These are phyloP conservation scores for Bettongia penicillata DNA, from an alignment of 2,113 vertebrate species.

Conservation along the genomic window DNA sequence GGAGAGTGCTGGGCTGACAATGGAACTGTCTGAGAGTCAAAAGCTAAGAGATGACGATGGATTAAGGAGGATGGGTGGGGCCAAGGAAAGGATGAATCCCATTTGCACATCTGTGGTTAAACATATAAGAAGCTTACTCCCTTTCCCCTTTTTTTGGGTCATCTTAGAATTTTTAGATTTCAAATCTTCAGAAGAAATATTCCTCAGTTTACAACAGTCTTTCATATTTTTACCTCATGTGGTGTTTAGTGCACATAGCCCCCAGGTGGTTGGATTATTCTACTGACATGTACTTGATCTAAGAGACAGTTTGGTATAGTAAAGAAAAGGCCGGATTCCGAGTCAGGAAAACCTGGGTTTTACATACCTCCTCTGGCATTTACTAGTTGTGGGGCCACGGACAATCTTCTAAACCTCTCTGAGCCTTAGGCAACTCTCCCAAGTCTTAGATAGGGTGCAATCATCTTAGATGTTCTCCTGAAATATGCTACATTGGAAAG, in stretches of 20 bases:
- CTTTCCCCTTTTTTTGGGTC: neutral
- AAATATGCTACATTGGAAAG: neutral
- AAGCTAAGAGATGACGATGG: neutral
- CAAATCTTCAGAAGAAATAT: neutral
- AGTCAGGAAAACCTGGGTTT: neutral
- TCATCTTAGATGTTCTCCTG: neutral
- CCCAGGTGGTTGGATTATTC: neutral
- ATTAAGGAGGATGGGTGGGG: neutral
- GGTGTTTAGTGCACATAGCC: neutral
- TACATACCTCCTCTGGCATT: neutral
- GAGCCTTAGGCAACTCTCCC: neutral
- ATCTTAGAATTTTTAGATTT: too few relatives aligned
- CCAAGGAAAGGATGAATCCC: neutral
- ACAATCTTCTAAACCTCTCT: neutral
- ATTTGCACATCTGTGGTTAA: neutral
- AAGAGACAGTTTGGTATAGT: neutral
- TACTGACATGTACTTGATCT: neutral
- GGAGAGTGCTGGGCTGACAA: neutral
- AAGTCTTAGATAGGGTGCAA: neutral
- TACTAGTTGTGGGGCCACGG: neutral
- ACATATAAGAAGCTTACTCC: neutral
- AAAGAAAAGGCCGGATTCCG: neutral
- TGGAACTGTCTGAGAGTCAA: neutral
- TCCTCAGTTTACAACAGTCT: neutral
- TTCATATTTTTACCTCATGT: neutral